Evolutionary conservation across 2,113 vertebrate species (phyloP), one percentile per base, ranked within the genome.

Genomic region (Brachypodius melanocephalos): DNA sequence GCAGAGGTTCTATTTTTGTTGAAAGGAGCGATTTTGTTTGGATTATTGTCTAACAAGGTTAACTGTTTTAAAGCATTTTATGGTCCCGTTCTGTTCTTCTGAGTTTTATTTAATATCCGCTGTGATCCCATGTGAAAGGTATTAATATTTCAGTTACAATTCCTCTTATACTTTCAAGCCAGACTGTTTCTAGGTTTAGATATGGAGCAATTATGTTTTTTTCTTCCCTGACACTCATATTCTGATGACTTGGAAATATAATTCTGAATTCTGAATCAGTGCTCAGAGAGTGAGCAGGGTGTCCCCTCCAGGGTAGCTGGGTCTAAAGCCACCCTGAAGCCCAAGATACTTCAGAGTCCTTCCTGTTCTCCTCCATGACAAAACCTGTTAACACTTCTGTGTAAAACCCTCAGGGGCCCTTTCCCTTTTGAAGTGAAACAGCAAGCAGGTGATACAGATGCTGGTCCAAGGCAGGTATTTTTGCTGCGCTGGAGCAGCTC

Each of bases 391-490:
- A 5, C 46, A 14, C 16, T 55, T 40, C 45, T 49, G 9, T 61
- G 28, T 46, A 73, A 73, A 83, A 84, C 5, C 42, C 40, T 46
- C 29, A 21, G 5, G 18, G 36, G 28, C 43, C 25, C 20, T 57
- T 92, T 25, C 43, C 25, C 20, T 57, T 92, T 25, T 2, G 6
- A 22, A 61, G 49, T 20, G 36, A 67, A 40, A 14, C 17, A 63
- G n/a, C 0, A 1, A 59, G 25, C 40, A 42, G 31, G 21, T 2
- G 2, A 32, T 32, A 32, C 0, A 0, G 8, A 10, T 3, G 1
- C 43, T 68, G 38, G 38, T 73, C 46, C 42, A n/a, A 52, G 40
- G 2, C 45, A 69, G 32, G 34, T 92, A 8, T 45, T 72, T 65
- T 31, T 68, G 58, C 57, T 66, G 45, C 73, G 45, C 52, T 72